phyloP scores from a whole-genome alignment of 2,797 vertebrate genomes.

The Geotrypetes seraphini region DNA sequence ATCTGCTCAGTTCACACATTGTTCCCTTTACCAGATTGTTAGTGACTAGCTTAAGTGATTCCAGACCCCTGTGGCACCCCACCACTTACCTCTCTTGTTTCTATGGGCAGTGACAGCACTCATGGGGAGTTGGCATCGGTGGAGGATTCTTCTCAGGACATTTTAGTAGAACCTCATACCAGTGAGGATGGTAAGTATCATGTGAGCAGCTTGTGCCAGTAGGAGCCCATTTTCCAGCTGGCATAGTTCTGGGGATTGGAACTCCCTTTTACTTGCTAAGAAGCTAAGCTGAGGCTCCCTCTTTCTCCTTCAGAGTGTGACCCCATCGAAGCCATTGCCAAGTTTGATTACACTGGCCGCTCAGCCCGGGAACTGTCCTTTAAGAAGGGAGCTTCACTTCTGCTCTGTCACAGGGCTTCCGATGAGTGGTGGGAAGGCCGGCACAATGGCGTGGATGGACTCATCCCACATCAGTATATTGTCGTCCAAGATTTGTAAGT shows the following conservation, averaged over 20 bases:
- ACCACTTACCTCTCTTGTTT: not conserved
- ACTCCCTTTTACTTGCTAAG: no score
- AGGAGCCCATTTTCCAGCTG: not conserved
- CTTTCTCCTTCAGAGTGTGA: slow-evolving; percentile 65
- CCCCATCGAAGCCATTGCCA: slow-evolving; percentile 81
- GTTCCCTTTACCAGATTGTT: no score
- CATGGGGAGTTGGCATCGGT: slow-evolving; percentile 81
- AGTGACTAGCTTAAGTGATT: no score
- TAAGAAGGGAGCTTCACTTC: slow-evolving; percentile 81
- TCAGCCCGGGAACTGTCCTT: slow-evolving; percentile 83
- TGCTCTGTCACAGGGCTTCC: slow-evolving; percentile 80
- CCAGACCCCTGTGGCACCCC: no score
- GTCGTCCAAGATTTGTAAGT: slow-evolving; percentile 85
- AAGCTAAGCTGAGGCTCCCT: not conserved
- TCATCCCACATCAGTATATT: slow-evolving; percentile 91
- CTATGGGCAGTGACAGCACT: slow-evolving; percentile 71
- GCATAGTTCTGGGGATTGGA: not conserved
- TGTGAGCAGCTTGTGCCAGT: rapidly evolving
- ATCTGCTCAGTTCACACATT: no score
- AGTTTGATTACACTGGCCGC: slow-evolving; percentile 84
- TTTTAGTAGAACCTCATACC: slow-evolving; percentile 68
- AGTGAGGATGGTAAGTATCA: slow-evolving; percentile 79
- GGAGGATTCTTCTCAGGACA: slow-evolving; percentile 76
- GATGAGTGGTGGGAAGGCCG: slow-evolving; percentile 94
- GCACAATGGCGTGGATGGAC: slow-evolving; percentile 77